Percentiles rank a stretch among this genome's conserved stretches.
These are phyloP conservation scores for Harmothoe impar DNA, from an alignment of 2,888 invertebrate species.

Conservation along the genomic window DNA sequence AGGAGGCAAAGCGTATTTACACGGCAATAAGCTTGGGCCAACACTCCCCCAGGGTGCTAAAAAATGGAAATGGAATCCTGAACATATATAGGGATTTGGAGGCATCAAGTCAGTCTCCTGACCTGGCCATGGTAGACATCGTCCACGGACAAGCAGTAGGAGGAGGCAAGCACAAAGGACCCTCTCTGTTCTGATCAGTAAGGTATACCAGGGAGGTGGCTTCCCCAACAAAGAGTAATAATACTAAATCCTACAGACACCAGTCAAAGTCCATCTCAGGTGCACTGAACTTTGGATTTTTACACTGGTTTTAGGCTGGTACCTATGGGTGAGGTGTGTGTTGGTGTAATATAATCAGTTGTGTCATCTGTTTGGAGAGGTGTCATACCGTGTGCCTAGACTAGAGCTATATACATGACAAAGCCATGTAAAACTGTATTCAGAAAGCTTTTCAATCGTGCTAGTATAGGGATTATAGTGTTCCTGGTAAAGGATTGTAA, in stretches of 20 bases:
- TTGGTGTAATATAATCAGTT: too few species aligned
- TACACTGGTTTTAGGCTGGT: too few species aligned
- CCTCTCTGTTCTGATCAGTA: background rate
- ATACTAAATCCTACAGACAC: conserved; percentile 1
- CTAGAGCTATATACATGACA: too few species aligned
- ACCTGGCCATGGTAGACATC: background rate
- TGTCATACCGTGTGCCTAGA: too few species aligned
- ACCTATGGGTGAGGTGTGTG: too few species aligned
- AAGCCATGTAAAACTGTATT: too few species aligned
- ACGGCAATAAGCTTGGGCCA: conserved; percentile 24
- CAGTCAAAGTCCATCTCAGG: background rate
- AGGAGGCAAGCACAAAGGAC: background rate
- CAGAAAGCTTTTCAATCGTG: too few species aligned
- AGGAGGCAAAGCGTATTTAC: background rate
- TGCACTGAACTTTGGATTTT: too few species aligned
- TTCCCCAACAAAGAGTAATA: background rate
- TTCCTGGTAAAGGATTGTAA: too few species aligned
- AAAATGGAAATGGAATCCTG: conserved; percentile 13
- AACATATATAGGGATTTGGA: conserved; percentile 25
- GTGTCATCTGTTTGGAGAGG: too few species aligned
- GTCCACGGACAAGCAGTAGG: background rate
- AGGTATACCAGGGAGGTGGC: background rate
- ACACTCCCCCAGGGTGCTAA: conserved; percentile 19
- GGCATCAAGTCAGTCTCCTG: background rate
- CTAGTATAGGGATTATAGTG: too few species aligned